Base-by-base conservation (phyloP, 2,113 vertebrate species). In the Acinonyx jubatus region DNA sequence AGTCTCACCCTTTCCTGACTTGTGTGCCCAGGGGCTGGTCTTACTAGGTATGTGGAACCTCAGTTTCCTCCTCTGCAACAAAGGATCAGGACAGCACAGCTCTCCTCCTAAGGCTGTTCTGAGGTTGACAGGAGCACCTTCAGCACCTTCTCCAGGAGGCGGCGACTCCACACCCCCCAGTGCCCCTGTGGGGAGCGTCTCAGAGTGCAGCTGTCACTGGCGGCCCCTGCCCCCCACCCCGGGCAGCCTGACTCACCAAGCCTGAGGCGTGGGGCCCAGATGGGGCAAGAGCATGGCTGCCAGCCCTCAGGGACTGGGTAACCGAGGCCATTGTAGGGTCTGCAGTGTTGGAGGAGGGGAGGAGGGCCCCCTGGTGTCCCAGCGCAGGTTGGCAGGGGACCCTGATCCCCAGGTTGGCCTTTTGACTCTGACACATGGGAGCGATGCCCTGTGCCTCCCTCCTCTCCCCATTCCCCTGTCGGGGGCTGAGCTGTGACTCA, bases 401-500 rank as follows among this genome's bases (percentile, higher is more conserved):
- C n/a, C 4, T 16, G 65, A 55, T 33, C 21, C 41, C 13, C 14
- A 66, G 52, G 78, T 31, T 25, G 61, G 81, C 27, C 69, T 88
- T 41, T 8, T 2, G 5, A 29, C 50, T 68, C 65, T 66, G 19
- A 27, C 7, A 4, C 0, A 18, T 0, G 9, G 79, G 27, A 36
- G 29, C 18, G 5, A 1, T n/a, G 16, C n/a, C 63, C 74, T 7
- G 15, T 1, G 86, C 6, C 79, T 23, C 14, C 45, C 84, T 36
- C 69, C 66, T 78, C 57, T 66, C 12, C 36, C 69, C 65, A 2
- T 9, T 16, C 33, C 31, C 83, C 48, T 11, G 38, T 50, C 82
- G n/a, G 78, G 89, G 71, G 52, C 73, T 81, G 83, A 94, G 79
- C 45, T 7, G 6, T 94, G 97, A 89, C 65, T 97, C 94, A 91